These are phyloP conservation scores for Paedocypris sp. DNA, from an alignment of 2,113 vertebrate species.

Conservation along the genomic window DNA sequence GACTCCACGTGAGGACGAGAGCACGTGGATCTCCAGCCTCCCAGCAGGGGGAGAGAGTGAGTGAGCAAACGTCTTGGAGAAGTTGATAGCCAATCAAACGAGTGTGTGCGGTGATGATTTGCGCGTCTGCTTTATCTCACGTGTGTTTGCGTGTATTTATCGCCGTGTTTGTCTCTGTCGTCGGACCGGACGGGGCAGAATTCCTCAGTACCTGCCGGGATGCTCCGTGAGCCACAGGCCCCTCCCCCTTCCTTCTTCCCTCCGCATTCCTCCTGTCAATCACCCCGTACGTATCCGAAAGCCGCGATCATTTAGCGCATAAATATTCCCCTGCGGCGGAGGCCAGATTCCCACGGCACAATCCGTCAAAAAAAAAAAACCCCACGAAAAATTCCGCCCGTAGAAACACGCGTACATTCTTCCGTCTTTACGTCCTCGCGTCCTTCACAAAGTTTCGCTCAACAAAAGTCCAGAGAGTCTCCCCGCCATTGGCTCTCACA, in stretches of 20 bases:
- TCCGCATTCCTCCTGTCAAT: slow-evolving; percentile 18
- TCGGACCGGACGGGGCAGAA: slow-evolving; percentile 36
- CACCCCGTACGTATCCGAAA: too few relatives aligned
- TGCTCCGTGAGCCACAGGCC: slow-evolving; percentile 27
- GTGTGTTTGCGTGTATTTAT: slow-evolving; percentile 1
- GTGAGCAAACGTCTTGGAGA: background rate
- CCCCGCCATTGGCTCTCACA: slow-evolving; percentile 33
- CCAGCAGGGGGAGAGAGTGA: slow-evolving; percentile 5
- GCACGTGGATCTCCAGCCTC: background rate
- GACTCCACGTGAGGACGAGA: background rate
- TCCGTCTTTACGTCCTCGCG: slow-evolving; percentile 25
- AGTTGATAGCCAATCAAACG: background rate
- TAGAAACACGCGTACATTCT: slow-evolving; percentile 39
- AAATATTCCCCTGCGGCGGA: background rate
- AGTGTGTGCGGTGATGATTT: background rate
- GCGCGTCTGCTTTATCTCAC: background rate
- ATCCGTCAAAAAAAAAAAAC: too few relatives aligned
- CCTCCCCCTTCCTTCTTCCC: slow-evolving; percentile 20
- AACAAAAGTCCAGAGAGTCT: slow-evolving; percentile 14
- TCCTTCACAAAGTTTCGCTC: slow-evolving; percentile 30
- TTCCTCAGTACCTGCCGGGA: slow-evolving; percentile 26
- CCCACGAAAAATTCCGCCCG: too few relatives aligned
- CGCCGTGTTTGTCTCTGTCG: slow-evolving; percentile 21
- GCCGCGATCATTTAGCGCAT: too few relatives aligned
- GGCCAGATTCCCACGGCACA: background rate